Evolutionary conservation across 92 coral and sea anemone genomes (phyloP), one percentile per base, ranked within the genome.

Genomic region (Plumapathes pennacea): DNA sequence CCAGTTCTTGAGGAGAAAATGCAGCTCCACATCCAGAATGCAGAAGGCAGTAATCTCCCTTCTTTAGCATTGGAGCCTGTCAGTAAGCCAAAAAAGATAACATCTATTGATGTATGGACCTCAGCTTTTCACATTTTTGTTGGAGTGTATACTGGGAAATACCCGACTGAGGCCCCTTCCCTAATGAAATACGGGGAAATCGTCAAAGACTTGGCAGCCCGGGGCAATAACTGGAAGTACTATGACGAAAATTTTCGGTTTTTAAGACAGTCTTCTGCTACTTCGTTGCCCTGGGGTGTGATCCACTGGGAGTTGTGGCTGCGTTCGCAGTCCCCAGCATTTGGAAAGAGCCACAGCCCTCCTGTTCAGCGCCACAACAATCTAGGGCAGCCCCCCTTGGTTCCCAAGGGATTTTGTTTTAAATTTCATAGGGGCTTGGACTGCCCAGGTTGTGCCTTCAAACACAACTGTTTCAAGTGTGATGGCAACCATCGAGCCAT

Each of bases 221-320:
- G 69, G 36, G 75, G 48, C 33, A 63, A 29, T 30, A 64, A 64
- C 65, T 63, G 70, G 81, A 51, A 44, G 21, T 79, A 60, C 33
- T 54, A 63, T 48, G 69, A 71, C 34, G 69, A 79, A 32, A 61
- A 63, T 33, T 79, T 79, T 46, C 40, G 81, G 38, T 32, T 53
- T 49, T 66, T 71, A 19, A 8, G 64, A 22, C 69, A 78, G 36
- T 23, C 51, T 31, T 31, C 36, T 11, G 55, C 57, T 32, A 54
- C 43, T 54, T 42, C 73, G 22, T 42, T 50, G n/a, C 57, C 80
- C 5, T 78, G 80, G 85, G 72, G 61, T 27, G 52, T 59, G 36
- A 38, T 78, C 17, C 68, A 78, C 18, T 58, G 60, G 46, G 80
- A 78, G 78, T 79, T 78, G 33, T 60, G 81, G 85, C 74, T 79